A percentile compares a stretch with the other conserved stretches of the same genome.
Evolutionary conservation across 2,113 vertebrate genomes (phyloP).

Genomic region (Pontoporia blainvillei): DNA sequence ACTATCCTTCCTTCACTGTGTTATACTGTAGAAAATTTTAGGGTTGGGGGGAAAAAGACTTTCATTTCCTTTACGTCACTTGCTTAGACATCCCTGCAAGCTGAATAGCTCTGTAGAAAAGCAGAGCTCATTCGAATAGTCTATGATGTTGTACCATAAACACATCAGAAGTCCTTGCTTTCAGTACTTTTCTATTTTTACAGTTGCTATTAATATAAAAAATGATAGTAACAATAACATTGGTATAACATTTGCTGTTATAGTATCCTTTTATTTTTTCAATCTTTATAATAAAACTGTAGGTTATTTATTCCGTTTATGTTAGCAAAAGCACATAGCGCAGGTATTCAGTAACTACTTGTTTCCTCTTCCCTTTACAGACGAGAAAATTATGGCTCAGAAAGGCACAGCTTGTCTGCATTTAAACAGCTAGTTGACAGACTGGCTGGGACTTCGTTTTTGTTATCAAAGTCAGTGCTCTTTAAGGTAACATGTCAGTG

Average conservation of each 20-base stretch:
- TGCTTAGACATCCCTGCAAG: neutral
- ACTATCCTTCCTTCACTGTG: neutral
- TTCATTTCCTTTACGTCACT: neutral
- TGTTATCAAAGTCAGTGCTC: neutral
- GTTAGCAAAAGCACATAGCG: neutral
- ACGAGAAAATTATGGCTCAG: neutral
- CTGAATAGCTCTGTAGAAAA: neutral
- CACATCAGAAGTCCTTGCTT: neutral
- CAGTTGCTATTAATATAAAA: neutral
- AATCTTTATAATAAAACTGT: neutral
- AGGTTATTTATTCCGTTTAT: neutral
- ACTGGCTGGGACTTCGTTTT: neutral
- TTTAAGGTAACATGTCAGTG: neutral
- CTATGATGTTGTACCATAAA: neutral
- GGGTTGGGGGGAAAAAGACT: accelerated
- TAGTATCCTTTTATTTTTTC: neutral
- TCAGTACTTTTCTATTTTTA: neutral
- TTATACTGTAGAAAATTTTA: neutral
- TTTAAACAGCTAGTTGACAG: neutral
- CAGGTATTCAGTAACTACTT: neutral
- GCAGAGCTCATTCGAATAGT: neutral
- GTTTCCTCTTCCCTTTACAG: neutral
- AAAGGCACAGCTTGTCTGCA: neutral
- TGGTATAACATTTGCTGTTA: neutral
- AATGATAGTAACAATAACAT: neutral